Evolutionary conservation across 2,888 invertebrate species (phyloP), one percentile per base, ranked within the genome.

Genomic region (Masnerella sp.): DNA sequence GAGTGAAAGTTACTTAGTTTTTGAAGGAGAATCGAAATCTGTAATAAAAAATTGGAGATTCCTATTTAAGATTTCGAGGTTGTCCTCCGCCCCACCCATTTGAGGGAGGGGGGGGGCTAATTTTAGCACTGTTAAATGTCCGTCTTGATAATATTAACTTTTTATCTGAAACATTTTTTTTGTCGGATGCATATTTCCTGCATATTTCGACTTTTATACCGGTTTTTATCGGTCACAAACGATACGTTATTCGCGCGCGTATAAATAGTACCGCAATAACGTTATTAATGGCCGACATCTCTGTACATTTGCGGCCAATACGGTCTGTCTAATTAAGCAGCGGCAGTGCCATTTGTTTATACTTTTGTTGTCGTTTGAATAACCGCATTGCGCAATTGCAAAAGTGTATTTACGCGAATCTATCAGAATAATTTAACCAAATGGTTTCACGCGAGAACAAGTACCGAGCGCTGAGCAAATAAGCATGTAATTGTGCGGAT

Each of bases 261-360:
- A 73, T 73, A 72, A 78, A 78, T 78, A 72, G 64, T 30, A 75
- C 65, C 62, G 74, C 62, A 74, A 77, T 78, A 78, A 79, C 77
- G 77, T 78, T 79, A 77, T 75, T 78, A 77, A 75, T 77, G 75
- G 59, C 52, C 45, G 51, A 61, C 59, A 67, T 62, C 45, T 64
- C 61, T 52, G 56, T 61, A 56, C 34, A 62, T 70, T 73, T 68
- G 68, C 62, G 58, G 73, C 73, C 73, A 68, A 73, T 68, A 74
- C 74, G 62, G 51, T 42, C 72, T 45, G 68, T 42, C 72, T 71
- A 77, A 77, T 79, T 77, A 74, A 68, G 54, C 65, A 52, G 71
- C 72, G 77, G 42, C 74, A 62, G 61, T 58, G 30, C 52, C 72
- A 75, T 78, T 79, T 78, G 76, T 76, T 78, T 76, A 77, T 69